phyloP scores from a whole-genome alignment of 2,888 invertebrate genomes.

The Monoplex corrugatus region DNA sequence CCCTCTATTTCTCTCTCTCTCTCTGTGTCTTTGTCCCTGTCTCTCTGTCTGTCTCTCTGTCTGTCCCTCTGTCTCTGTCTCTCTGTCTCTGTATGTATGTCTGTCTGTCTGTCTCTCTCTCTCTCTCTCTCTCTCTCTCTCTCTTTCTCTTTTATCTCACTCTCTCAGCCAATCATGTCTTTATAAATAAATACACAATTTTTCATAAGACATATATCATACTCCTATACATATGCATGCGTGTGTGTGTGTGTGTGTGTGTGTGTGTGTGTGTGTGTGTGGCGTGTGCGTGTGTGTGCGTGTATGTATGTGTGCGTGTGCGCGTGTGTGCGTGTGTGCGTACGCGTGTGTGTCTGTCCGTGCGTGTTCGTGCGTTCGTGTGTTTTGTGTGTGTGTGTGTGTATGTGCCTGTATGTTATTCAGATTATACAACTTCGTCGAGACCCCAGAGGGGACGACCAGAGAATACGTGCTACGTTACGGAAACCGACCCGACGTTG shows the following conservation, averaged over 20 bases:
- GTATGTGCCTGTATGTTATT: too few species aligned
- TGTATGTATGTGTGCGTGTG: neutral
- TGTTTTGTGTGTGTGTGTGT: neutral
- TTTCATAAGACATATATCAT: too few species aligned
- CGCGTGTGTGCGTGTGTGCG: neutral
- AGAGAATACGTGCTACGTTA: constrained; percentile 92
- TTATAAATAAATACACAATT: too few species aligned
- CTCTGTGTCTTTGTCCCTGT: neutral
- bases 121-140: too few species aligned
- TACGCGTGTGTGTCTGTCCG: too few species aligned
- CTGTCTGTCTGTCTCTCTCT: too few species aligned
- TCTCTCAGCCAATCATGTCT: too few species aligned
- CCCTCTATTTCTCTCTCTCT: neutral
- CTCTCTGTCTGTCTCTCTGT: neutral
- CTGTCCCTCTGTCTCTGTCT: too few species aligned
- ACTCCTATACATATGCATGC: too few species aligned
- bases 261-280: neutral
- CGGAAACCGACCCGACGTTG: constrained; percentile 84
- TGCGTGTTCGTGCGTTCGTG: neutral
- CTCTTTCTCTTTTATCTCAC: too few species aligned
- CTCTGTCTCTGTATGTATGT: too few species aligned
- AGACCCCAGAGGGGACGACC: constrained; percentile 91
- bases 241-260: neutral
- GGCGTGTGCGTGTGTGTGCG: neutral
- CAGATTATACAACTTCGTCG: constrained; percentile 94